These are phyloP conservation scores for Tiliacea aurago DNA, from an alignment of 2,888 invertebrate genomes.

Conservation along the genomic window DNA sequence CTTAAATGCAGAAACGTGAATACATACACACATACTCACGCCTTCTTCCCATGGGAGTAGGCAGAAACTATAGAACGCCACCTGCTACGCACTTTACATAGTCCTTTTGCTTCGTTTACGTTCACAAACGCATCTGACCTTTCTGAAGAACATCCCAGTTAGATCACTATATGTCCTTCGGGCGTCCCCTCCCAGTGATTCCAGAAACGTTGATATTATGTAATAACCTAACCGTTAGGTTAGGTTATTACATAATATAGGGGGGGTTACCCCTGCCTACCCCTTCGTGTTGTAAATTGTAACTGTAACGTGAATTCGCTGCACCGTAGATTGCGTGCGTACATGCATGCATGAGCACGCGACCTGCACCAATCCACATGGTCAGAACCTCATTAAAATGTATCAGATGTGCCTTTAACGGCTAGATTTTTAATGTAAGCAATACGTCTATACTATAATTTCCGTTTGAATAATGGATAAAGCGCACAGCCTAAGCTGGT, in stretches of 20 bases:
- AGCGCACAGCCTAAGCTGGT: not conserved
- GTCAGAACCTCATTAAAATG: constrained; percentile 27
- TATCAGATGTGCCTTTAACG: constrained; percentile 21
- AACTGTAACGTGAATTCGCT: constrained; percentile 11
- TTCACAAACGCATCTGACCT: too few relatives aligned
- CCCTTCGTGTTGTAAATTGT: constrained; percentile 19
- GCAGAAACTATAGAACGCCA: too few relatives aligned
- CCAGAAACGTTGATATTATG: not conserved
- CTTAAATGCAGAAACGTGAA: too few relatives aligned
- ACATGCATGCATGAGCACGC: constrained; percentile 34
- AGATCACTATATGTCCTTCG: too few relatives aligned
- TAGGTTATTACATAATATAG: too few relatives aligned
- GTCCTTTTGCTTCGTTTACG: too few relatives aligned
- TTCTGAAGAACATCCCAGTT: too few relatives aligned
- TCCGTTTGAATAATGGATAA: not conserved
- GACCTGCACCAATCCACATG: constrained; percentile 19
- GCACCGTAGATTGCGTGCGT: constrained; percentile 30
- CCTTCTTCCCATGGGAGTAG: too few relatives aligned
- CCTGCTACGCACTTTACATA: too few relatives aligned
- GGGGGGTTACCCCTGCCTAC: not conserved
- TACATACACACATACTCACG: too few relatives aligned
- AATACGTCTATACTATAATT: not conserved
- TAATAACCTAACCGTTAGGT: too few relatives aligned
- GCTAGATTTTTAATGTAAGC: constrained; percentile 11
- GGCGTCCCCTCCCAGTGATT: too few relatives aligned